Base-by-base conservation (phyloP, 2,888 invertebrate genomes). In the Chydorus sphaericus region DNA sequence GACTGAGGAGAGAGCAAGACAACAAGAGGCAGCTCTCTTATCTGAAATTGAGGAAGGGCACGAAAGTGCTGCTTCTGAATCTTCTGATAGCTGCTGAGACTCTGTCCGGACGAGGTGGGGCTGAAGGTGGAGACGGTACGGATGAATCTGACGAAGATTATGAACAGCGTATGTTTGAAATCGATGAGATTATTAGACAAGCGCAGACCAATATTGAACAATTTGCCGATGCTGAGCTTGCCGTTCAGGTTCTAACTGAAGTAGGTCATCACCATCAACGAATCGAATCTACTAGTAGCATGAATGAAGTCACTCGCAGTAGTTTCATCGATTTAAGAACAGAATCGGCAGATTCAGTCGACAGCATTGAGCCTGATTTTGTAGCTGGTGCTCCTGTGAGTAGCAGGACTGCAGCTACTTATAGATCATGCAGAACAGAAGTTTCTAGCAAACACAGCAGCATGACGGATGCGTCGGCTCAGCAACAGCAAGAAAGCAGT, bases 1-100 rank as follows among this genome's bases (percentile, higher is more conserved):
- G 63, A 84, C 86, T 54, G 91, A 92, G 72, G 76, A 83, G 48
- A 79, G 83, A 59, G 89, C 85, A 0, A 82, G 85, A 64, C 54
- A 54, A 26, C 87, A 88, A 70, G 90, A 91, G 68, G 90, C 89
- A 64, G 85, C 85, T 20, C 67, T 85, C 54, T 69, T 92, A 7
- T 69, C 70, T 4, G 70, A 70, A 63, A 71, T 71, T 54, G 70
- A 70, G 60, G 71, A 71, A 61, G 70, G 71, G 4, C 68, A 69
- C 56, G 70, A 70, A 62, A 68, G 68, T 51, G 69, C 69, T 62
- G 65, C 66, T 4, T 77, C 77, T 1, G 78, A 78, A 65, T n/a
- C n/a, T n/a, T 71, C 75, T 4, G 77, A 75, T 66, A 76, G 76
- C 60, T 75, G 75, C 62, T n/a, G 71, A 81, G 73, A 72, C 82